A percentile compares a stretch with the other conserved stretches of the same genome.
Conservation (phyloP, 2,797 vertebrate genomes). For the Macropus fuliginosus region DNA sequence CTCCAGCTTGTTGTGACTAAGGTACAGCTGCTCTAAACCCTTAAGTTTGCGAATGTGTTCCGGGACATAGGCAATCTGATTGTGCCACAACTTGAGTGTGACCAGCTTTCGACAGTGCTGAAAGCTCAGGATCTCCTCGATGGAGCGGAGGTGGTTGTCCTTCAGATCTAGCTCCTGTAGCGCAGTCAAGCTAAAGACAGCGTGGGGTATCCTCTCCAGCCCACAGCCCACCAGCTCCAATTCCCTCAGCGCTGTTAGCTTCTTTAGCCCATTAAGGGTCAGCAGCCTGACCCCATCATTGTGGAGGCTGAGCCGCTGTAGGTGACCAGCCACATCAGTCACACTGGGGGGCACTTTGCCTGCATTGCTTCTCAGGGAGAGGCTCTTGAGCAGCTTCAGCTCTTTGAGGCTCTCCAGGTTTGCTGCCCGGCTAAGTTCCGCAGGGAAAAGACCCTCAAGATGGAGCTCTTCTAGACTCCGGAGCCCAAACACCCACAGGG, state of each 20-base stretch:
- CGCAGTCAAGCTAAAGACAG: conserved; percentile 90
- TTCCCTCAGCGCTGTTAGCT: conserved; percentile 86
- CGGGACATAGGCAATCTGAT: conserved; percentile 91
- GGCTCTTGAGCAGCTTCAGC: conserved; percentile 88
- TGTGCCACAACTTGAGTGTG: conserved; percentile 91
- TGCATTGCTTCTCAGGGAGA: conserved; percentile 87
- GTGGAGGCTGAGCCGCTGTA: conserved; percentile 88
- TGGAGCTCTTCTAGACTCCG: conserved; percentile 90
- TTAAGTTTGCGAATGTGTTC: conserved; percentile 92
- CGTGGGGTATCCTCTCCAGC: conserved; percentile 92
- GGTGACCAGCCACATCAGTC: conserved; percentile 86
- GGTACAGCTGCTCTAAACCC: conserved; percentile 88
- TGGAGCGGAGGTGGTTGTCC: conserved; percentile 91
- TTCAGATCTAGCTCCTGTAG: conserved; percentile 92
- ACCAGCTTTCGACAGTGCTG: conserved; percentile 92
- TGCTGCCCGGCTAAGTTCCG: conserved; percentile 86
- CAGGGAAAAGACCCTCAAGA: conserved; percentile 87
- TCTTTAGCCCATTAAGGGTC: conserved; percentile 91
- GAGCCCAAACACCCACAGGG: conserved; percentile 91
- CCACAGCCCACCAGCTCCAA: conserved; percentile 90
- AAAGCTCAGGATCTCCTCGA: conserved; percentile 94
- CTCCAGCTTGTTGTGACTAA: conserved; percentile 92
- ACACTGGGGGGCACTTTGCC: conserved; percentile 90
- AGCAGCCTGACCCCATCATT: conserved; percentile 90
- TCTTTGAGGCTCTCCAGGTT: conserved; percentile 89